These are phyloP conservation scores for Rhincodon typus DNA, from an alignment of 2,797 vertebrate genomes.

Conservation along the genomic window DNA sequence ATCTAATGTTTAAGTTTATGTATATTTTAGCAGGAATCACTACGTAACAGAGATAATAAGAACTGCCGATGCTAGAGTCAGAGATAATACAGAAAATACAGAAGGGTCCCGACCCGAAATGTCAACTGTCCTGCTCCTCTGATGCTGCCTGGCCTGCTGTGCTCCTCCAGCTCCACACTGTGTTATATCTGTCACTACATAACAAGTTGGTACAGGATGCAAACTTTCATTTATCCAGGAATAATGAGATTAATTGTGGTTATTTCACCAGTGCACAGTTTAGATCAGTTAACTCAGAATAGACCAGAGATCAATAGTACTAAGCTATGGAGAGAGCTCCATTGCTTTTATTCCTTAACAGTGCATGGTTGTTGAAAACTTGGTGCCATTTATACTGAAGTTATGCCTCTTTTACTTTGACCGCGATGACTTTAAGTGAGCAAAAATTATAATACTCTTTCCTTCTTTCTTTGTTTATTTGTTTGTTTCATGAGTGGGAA, in stretches of 20 bases:
- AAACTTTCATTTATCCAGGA: neutral
- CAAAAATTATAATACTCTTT: neutral
- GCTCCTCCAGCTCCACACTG: no score
- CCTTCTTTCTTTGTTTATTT: constrained; percentile 1
- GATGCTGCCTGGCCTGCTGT: no score
- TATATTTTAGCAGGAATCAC: neutral
- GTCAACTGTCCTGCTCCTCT: no score
- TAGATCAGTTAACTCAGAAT: neutral
- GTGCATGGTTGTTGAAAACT: neutral
- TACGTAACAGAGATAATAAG: no score
- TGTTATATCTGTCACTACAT: neutral
- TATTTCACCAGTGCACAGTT: neutral
- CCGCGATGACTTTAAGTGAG: neutral
- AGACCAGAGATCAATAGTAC: neutral
- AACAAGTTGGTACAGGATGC: neutral
- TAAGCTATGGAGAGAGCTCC: neutral
- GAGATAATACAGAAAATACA: no score
- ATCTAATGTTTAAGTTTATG: no score
- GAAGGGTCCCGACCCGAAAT: no score
- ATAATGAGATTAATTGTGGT: neutral
- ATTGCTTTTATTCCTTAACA: neutral
- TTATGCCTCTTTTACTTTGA: neutral
- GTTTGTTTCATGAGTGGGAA: no score
- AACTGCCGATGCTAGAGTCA: no score
- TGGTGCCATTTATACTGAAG: neutral